Evolutionary conservation across 2,797 vertebrate genomes (phyloP).

Genomic region (Hydrophis major): DNA sequence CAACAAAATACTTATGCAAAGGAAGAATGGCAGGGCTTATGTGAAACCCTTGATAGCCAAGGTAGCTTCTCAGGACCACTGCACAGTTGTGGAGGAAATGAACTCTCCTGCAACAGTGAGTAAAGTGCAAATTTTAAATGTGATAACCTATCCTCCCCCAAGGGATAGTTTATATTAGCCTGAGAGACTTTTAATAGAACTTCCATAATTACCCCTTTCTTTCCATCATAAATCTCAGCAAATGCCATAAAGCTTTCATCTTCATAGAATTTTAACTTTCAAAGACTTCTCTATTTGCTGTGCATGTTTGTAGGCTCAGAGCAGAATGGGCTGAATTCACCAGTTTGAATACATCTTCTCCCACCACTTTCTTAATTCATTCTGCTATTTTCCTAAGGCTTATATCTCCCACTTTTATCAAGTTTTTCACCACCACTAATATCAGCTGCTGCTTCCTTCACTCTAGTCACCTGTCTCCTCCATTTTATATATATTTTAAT

Average conservation of each 20-base stretch:
- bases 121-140: neutral
- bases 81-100: neutral
- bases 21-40: neutral
- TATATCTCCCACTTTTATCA: neutral
- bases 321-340: neutral
- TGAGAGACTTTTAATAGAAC: neutral
- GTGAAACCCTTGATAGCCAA: neutral
- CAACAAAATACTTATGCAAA: neutral
- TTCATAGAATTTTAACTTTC: neutral
- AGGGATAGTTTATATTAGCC: neutral
- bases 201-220: neutral
- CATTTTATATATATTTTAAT: neutral
- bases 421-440: neutral
- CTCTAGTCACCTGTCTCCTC: neutral
- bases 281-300: neutral
- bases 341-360: neutral
- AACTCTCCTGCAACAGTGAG: neutral
- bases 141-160: neutral
- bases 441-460: neutral
- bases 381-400: neutral
- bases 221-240: neutral
- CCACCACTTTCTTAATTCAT: neutral
- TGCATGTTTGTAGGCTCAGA: neutral
- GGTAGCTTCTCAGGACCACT: neutral
- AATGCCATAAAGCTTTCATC: neutral